Base-by-base conservation (phyloP, 2,113 vertebrate species). In the Calonectris borealis region DNA sequence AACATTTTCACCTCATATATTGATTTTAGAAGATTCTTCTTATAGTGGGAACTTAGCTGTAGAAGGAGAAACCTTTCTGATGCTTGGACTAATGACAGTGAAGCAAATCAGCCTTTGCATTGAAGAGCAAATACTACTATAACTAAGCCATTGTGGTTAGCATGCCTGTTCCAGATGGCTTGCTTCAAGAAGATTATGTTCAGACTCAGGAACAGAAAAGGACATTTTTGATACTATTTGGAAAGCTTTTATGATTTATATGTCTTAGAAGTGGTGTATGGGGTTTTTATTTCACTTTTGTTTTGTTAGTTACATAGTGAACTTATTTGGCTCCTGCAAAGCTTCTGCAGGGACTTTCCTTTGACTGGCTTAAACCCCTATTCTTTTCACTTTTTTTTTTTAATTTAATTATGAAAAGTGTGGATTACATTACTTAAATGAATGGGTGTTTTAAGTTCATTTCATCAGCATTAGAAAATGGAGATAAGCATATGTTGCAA, bases 111-210 rank as follows among this genome's bases (percentile, higher is more conserved):
- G 58, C 18, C 60, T 88, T 78, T 93, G 82, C 76, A 88, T 12
- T 88, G 75, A 94, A 86, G 60, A 96, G 76, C 54, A 90, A 83
- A 96, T 71, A 81, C 54, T 70, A 25, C 83, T 91, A 15, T 79
- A 95, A 92, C 71, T 83, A 85, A 94, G 71, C 76, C 68, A 78
- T 70, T 86, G 82, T 78, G 88, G 92, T 92, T 94, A 94, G 88
- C 90, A 83, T 94, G 88, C 83, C 79, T 95, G 76, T 86, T 92
- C 95, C 94, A 94, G 88, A 92, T 90, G 93, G 90, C 95, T 96
- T 87, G 84, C 89, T 94, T 96, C 93, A 92, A 92, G 94, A 91
- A 96, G 82, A 97, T 96, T 95, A 48, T 62, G 49, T 88, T 94
- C 71, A 96, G 84, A 91, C 73, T 81, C 62, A 73, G 64, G 42